A percentile compares a stretch with the other conserved stretches of the same genome.
Conservation (phyloP, 1,140 invertebrate genomes). For the Drosophila elegans region DNA sequence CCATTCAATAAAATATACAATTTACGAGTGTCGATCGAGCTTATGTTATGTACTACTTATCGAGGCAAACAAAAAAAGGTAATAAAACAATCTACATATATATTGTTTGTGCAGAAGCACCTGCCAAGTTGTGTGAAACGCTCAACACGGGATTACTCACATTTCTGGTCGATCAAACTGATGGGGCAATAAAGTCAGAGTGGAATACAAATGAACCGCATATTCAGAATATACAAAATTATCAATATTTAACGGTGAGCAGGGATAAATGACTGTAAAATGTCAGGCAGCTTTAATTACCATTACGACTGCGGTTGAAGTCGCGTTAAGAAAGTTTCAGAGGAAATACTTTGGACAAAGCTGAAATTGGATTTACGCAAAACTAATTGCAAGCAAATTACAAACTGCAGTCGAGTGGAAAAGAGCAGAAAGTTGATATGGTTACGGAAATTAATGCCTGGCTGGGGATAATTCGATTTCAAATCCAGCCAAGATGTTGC, state of each 20-base stretch:
- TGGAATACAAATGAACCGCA: slow-evolving; percentile 19
- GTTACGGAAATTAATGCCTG: slow-evolving; percentile 39
- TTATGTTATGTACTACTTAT: slow-evolving; percentile 2
- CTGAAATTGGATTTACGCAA: slow-evolving; percentile 33
- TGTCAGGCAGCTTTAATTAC: slow-evolving; percentile 58
- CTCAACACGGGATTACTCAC: slow-evolving; percentile 32
- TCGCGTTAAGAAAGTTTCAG: not conserved
- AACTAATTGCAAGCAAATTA: slow-evolving; percentile 47
- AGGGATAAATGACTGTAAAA: slow-evolving; percentile 36
- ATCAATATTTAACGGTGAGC: slow-evolving; percentile 46
- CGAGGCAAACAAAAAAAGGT: not conserved
- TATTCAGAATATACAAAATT: slow-evolving; percentile 22
- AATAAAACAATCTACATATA: slow-evolving; percentile 23
- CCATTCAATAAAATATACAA: slow-evolving; percentile 18
- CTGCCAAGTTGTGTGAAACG: slow-evolving; percentile 36
- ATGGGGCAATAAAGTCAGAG: slow-evolving; percentile 27
- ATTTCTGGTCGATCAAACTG: slow-evolving; percentile 54
- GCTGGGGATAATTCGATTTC: slow-evolving; percentile 26
- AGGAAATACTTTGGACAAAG: slow-evolving; percentile 2
- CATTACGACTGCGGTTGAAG: slow-evolving; percentile 21
- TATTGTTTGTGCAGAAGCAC: slow-evolving; percentile 17
- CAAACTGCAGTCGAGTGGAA: slow-evolving; percentile 19
- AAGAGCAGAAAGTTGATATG: slow-evolving; percentile 27
- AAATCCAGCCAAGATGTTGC: not conserved
- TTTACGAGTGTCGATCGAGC: slow-evolving; percentile 20